A percentile compares a stretch with the other conserved stretches of the same genome.
These are phyloP conservation scores for Anaspis maculata DNA, from an alignment of 2,888 invertebrate genomes.

Conservation along the genomic window DNA sequence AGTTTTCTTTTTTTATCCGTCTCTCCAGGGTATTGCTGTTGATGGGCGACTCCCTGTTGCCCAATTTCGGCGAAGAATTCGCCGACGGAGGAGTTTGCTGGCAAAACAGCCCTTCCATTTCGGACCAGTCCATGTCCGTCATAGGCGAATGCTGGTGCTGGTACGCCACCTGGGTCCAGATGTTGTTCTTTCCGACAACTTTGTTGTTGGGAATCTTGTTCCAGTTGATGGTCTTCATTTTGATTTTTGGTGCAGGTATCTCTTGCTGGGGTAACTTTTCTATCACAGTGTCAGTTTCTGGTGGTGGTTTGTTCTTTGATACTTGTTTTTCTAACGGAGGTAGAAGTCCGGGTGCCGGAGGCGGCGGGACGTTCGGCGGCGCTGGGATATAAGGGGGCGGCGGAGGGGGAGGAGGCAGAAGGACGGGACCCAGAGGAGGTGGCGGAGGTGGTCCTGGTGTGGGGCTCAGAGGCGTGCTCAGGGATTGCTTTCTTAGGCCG, in stretches of 20 bases:
- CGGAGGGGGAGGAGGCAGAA: conserved; percentile 41
- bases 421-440: conserved; percentile 33
- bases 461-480: conserved; percentile 30
- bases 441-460: conserved; percentile 31
- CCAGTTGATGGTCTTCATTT: conserved; percentile 98
- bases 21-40: conserved; percentile 26
- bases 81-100: conserved; percentile 62
- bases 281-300: conserved; percentile 36
- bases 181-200: conserved; percentile 82
- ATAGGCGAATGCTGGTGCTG: conserved; percentile 77
- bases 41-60: conserved; percentile 28
- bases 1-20: conserved; percentile 67
- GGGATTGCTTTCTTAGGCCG: conserved; percentile 53
- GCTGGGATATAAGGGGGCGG: conserved; percentile 30
- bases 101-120: conserved; percentile 91
- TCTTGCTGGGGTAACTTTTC: conserved; percentile 79
- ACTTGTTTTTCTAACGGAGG: conserved; percentile 19
- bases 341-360: conserved; percentile 43
- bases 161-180: conserved; percentile 86
- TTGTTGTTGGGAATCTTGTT: conserved; percentile 90
- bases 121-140: conserved; percentile 83
- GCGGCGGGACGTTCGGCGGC: conserved; percentile 24
- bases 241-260: conserved; percentile 87
- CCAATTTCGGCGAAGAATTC: conserved; percentile 48
- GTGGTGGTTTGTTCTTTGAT: conserved; percentile 20